Evolutionary conservation across 2,113 vertebrate species (phyloP).

Genomic region (Sterrhoptilus dennistouni): DNA sequence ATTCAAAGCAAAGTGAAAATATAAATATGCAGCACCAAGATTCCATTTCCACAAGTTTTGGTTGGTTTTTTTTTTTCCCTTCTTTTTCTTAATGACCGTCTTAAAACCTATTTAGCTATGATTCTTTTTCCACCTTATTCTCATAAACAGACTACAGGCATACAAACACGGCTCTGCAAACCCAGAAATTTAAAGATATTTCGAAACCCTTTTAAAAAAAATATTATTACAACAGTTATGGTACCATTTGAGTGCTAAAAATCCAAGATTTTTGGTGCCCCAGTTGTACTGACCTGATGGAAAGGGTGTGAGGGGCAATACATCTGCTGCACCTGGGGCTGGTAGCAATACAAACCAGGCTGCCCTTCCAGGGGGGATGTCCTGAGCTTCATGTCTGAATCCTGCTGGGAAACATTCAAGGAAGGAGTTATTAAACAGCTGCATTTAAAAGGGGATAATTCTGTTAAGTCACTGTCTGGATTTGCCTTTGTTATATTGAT

Average conservation of each 20-base stretch:
- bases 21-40: not conserved
- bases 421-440: not conserved
- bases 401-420: conserved; percentile 52
- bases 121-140: not conserved
- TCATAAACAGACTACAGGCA: not conserved
- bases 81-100: not conserved
- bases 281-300: conserved; percentile 72
- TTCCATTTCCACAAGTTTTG: not conserved
- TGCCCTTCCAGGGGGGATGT: conserved; percentile 68
- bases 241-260: not conserved
- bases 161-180: not conserved
- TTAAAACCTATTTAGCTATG: not conserved
- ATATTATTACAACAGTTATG: not conserved
- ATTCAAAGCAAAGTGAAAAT: not conserved
- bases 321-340: conserved; percentile 76
- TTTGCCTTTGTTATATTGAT: rapidly evolving
- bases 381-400: conserved; percentile 75
- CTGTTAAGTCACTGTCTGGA: too few species aligned
- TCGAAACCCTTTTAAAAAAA: not conserved
- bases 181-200: not conserved
- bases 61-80: rapidly evolving
- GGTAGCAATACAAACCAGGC: conserved; percentile 76
- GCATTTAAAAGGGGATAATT: not conserved
- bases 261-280: not conserved
- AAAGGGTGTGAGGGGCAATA: conserved; percentile 78